Conservation (phyloP, 1,140 invertebrate genomes). For the Yoshiicerus persimilis region DNA sequence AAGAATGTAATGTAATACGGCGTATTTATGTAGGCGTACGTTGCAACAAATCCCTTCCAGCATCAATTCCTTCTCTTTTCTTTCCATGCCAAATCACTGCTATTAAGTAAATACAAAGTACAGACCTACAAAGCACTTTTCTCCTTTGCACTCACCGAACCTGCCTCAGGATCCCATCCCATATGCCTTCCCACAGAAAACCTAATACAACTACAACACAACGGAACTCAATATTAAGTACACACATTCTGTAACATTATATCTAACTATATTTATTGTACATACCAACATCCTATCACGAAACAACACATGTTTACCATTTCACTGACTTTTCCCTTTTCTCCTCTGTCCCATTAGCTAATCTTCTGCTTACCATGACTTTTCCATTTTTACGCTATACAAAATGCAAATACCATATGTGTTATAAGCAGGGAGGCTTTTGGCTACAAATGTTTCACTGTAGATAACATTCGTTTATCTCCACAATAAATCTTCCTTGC, state of each 20-base stretch:
- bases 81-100: background rate
- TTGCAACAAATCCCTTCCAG: background rate
- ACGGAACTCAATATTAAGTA: background rate
- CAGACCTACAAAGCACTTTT: background rate
- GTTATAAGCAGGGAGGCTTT: background rate
- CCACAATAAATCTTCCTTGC: background rate
- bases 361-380: background rate
- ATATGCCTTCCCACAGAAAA: background rate
- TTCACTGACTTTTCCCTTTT: background rate
- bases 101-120: background rate
- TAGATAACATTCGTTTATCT: background rate
- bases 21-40: background rate
- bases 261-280: background rate
- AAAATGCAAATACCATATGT: background rate
- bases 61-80: background rate
- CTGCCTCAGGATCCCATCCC: background rate
- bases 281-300: background rate
- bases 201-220: background rate
- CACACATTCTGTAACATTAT: background rate
- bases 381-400: background rate
- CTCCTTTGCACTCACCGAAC: background rate
- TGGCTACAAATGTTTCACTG: background rate
- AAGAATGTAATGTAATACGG: background rate
- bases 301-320: background rate
- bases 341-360: background rate